These are phyloP conservation scores for Drosophila dunni DNA, from an alignment of 1,140 invertebrate genomes.

Conservation along the genomic window DNA sequence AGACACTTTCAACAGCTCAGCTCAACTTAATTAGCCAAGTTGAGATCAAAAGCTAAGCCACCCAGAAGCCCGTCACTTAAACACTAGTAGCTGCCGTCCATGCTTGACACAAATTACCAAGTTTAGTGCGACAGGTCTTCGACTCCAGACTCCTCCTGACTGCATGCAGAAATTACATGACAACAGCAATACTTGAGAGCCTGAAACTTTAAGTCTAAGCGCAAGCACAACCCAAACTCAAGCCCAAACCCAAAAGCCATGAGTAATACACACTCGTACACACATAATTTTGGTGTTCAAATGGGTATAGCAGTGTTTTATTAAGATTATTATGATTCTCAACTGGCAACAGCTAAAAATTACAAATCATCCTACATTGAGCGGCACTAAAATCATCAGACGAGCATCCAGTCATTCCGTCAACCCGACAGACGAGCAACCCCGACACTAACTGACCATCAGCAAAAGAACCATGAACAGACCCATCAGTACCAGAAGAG, in stretches of 20 bases:
- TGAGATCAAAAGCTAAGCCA: conserved; percentile 60
- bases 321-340: conserved; percentile 83
- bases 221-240: conserved; percentile 9
- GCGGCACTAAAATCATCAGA: conserved; percentile 74
- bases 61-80: conserved; percentile 70
- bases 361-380: conserved; percentile 76
- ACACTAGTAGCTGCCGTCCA: conserved; percentile 66
- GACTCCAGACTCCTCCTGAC: conserved; percentile 37
- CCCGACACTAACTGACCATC: conserved; percentile 29
- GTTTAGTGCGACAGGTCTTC: conserved; percentile 72
- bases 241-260: conserved; percentile 31
- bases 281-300: conserved; percentile 78
- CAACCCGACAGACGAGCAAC: conserved; percentile 1
- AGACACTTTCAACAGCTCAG: conserved; percentile 69
- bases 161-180: conserved; percentile 66
- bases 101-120: conserved; percentile 79
- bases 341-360: conserved; percentile 68
- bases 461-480: conserved; percentile 41
- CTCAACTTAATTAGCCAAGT: conserved; percentile 70
- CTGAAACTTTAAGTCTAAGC: not conserved
- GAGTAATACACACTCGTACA: not conserved
- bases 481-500: conserved; percentile 32
- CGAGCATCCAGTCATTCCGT: conserved; percentile 16
- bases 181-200: conserved; percentile 74
- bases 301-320: conserved; percentile 82